Evolutionary conservation across 2,888 invertebrate species (phyloP), one percentile per base, ranked within the genome.

Genomic region (Horisme vitalbata): DNA sequence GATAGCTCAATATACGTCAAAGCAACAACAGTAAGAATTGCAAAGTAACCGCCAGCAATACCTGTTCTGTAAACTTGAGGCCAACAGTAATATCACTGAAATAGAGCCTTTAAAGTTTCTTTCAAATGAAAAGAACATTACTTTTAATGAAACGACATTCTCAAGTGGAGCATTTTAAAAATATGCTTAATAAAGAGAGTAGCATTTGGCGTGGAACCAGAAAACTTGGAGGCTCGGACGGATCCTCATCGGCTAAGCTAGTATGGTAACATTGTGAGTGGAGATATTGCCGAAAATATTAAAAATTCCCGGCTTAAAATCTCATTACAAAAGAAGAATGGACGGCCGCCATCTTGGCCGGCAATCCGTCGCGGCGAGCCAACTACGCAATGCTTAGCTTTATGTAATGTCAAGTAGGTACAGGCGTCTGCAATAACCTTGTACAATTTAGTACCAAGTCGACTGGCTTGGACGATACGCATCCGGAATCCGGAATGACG

Each of bases 91-190:
- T 37, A 34, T 18, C 10, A 43, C 33, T 48, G 21, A 48, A 48
- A 31, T 43, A 20, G 18, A 37, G 35, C 28, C 12, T 13, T 38
- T 18, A 33, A 13, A 34, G 27, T 39, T 44, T 35, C 39, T 6
- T 33, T 36, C 32, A 18, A 41, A 50, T 43, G 35, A 24, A 51
- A 39, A 33, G 26, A 38, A 15, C 38, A 32, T 51, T 51, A 46
- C 14, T 51, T 51, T 38, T 46, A 51, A 51, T 43, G 34, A 46
- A 46, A 43, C 38, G 45, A 32, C 45, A 51, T 43, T 46, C 21
- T 45, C 28, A 35, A 51, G 45, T 45, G 26, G 41, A 45, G 15
- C 33, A 32, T 50, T 45, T 38, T 38, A 50, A 50, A 48, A 45
- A 45, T 45, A 50, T 45, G 45, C 27, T 50, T 41, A 41, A 41